A percentile compares a stretch with the other conserved stretches of the same genome.
These are phyloP conservation scores for Hoplostethus mediterraneus DNA, from an alignment of 2,797 vertebrate species.

Conservation along the genomic window DNA sequence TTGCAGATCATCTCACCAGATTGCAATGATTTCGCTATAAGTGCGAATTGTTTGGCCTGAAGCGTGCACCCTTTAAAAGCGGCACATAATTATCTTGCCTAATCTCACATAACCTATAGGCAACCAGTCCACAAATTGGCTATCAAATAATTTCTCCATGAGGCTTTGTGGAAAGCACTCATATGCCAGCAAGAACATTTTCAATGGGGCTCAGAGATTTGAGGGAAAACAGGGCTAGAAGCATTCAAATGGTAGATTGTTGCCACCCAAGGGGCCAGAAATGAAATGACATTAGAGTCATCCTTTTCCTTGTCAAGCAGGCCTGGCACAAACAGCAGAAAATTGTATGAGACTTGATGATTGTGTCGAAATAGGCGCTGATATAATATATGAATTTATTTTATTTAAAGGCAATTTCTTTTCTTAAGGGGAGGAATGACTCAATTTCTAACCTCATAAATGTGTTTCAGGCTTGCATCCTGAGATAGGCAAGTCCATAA, in stretches of 20 bases:
- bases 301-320: not conserved
- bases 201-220: not conserved
- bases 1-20: conserved; percentile 31
- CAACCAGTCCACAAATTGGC: conserved; percentile 3
- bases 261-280: not conserved
- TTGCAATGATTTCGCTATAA: conserved; percentile 15
- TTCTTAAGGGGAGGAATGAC: not conserved
- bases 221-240: not conserved
- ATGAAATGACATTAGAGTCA: not conserved
- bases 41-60: conserved; percentile 14
- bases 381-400: not conserved
- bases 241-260: not conserved
- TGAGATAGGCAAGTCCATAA: not conserved
- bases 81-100: conserved; percentile 17
- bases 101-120: conserved; percentile 13
- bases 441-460: not conserved
- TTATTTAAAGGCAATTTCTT: not conserved
- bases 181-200: not conserved
- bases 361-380: no score
- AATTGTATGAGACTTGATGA: not conserved
- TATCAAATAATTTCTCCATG: conserved; percentile 1
- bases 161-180: not conserved
- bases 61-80: conserved; percentile 36
- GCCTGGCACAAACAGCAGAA: not conserved
- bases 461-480: not conserved